Base-by-base conservation (phyloP, 2,888 invertebrate genomes). In the Himalopsyche anomala region DNA sequence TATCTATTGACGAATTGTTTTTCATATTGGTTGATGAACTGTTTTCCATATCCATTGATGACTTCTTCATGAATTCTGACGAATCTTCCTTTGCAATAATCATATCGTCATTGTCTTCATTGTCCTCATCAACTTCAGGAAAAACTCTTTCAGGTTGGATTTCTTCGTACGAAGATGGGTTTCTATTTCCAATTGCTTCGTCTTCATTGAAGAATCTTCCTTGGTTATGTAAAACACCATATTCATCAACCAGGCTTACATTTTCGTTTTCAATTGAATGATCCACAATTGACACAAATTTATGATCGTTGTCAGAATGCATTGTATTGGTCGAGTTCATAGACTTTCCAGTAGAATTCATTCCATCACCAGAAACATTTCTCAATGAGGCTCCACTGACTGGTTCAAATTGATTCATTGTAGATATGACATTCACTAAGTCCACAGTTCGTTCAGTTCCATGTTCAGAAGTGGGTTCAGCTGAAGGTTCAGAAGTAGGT, bases 391-490 rank as follows among this genome's bases (percentile, higher is more conserved):
- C 62, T 19, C 62, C 62, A 28, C 62, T 62, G 8, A 62, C 19
- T 19, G 19, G 62, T 4, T 8, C 62, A 11, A 62, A 19, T 9
- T 62, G n/a, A 62, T 62, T 62, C 8, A 81, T 84, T 89, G 89
- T n/a, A 55, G 89, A 87, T 86, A 83, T 87, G 4, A 88, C 54
- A 17, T 36, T n/a, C 6, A 79, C 54, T 40, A 89, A 88, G 84
- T 89, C 88, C n/a, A 87, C 84, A 17, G 85, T 85, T 89, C 79
- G 90, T 89, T 89, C 89, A n/a, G 87, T 54, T 69, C 90, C 89
- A 42, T 90, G 87, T 85, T 90, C 89, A 17, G 89, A 86, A 51
- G 89, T 88, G n/a, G 89, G 88, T 88, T 86, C 88, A 40, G 89
- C 28, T 38, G 86, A 69, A 17, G 86, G 86, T 81, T 87, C 86